These are phyloP conservation scores for Porites lobata DNA, from an alignment of 92 coral and sea anemone genomes.

Conservation along the genomic window DNA sequence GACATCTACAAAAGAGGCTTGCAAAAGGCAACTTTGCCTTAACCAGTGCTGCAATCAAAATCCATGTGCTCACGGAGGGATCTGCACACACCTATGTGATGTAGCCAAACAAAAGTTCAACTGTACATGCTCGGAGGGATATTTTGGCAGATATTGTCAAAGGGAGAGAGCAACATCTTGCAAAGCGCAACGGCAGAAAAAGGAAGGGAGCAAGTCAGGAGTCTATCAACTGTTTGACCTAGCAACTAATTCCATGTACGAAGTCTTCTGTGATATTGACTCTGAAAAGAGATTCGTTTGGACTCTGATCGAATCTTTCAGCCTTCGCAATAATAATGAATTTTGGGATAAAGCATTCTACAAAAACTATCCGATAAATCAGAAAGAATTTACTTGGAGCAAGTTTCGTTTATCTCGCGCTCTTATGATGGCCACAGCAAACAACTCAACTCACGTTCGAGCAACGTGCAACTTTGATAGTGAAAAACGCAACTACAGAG, in stretches of 20 bases:
- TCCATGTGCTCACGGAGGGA: conserved; percentile 60
- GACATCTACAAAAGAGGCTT: not conserved
- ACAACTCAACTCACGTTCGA: conserved; percentile 41
- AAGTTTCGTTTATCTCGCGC: conserved; percentile 44
- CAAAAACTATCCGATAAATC: conserved; percentile 30
- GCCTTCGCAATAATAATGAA: conserved; percentile 18
- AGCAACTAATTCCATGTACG: not conserved
- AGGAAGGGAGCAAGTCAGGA: not conserved
- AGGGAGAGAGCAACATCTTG: conserved; percentile 1
- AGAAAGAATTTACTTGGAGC: conserved; percentile 40
- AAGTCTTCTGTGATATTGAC: conserved; percentile 48
- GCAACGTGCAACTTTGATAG: conserved; percentile 62
- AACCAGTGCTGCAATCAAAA: conserved; percentile 53
- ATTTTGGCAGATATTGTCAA: conserved; percentile 46
- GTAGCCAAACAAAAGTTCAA: conserved; percentile 59
- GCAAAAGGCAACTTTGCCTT: conserved; percentile 17
- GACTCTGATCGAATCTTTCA: conserved; percentile 71
- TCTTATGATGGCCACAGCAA: conserved; percentile 29
- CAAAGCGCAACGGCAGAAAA: not conserved
- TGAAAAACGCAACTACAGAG: conserved; percentile 46
- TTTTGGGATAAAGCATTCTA: conserved; percentile 13
- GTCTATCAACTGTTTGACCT: conserved; percentile 27
- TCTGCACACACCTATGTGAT: conserved; percentile 57
- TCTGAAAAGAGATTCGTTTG: conserved; percentile 56
- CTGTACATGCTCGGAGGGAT: conserved; percentile 42